Conservation (phyloP, 2,113 vertebrate genomes). For the Aspidoscelis tigris region DNA sequence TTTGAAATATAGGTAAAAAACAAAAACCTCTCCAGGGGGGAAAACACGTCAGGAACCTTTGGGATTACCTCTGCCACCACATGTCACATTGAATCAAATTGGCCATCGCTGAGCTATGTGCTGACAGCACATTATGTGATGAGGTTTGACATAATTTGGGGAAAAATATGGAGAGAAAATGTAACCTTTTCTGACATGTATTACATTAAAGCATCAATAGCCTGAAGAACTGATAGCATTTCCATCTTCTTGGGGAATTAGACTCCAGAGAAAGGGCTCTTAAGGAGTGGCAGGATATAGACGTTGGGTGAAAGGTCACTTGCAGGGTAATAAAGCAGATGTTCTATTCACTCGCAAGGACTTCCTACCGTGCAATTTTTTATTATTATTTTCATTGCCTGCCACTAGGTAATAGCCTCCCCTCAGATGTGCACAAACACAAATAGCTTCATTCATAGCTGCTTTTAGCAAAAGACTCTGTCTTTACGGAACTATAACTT, state of each 20-base stretch:
- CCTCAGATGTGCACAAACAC: not conserved
- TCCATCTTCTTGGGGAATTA: rapidly evolving
- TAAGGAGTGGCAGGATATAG: not conserved
- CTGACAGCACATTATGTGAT: constrained; percentile 48
- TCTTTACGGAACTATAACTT: not conserved
- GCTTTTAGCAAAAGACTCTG: not conserved
- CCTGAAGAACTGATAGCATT: not conserved
- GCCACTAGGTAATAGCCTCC: not conserved
- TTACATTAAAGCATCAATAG: constrained; percentile 48
- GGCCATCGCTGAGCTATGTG: constrained; percentile 39
- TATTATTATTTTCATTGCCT: not conserved
- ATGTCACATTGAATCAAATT: constrained; percentile 49
- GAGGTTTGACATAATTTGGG: constrained; percentile 37
- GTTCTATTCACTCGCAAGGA: constrained; percentile 22
- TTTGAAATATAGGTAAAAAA: not conserved
- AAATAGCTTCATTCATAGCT: not conserved
- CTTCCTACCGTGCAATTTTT: not conserved
- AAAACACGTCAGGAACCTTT: not conserved
- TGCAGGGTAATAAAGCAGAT: not conserved
- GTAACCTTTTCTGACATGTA: constrained; percentile 47
- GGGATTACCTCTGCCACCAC: constrained; percentile 30
- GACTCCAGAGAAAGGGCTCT: not conserved
- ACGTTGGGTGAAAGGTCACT: not conserved
- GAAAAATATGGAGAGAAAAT: constrained; percentile 51
- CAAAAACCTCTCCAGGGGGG: not conserved